Percentiles rank a stretch among this genome's conserved stretches.
These are phyloP conservation scores for Caenorhabditis imperialis DNA, from an alignment of 2,888 invertebrate genomes.

Conservation along the genomic window DNA sequence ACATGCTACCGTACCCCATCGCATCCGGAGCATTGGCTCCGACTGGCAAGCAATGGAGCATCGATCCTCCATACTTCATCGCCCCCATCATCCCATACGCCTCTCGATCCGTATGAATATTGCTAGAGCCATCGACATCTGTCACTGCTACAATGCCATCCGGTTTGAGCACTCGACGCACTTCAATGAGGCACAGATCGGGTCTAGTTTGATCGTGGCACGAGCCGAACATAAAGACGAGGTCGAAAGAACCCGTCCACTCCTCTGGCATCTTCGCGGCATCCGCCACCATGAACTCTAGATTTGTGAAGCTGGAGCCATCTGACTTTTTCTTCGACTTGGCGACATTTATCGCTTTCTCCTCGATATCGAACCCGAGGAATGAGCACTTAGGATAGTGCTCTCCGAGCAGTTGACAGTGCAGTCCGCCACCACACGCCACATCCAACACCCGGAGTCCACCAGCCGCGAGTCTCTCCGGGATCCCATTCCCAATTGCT, in stretches of 20 bases:
- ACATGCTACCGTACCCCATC: slow-evolving; percentile 66
- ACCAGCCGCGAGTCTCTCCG: slow-evolving; percentile 11
- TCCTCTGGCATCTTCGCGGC: slow-evolving; percentile 56
- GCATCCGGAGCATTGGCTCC: slow-evolving; percentile 65
- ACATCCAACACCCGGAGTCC: slow-evolving; percentile 66
- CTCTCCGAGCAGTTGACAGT: slow-evolving; percentile 49
- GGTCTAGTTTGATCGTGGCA: slow-evolving; percentile 72
- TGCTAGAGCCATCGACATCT: slow-evolving; percentile 65
- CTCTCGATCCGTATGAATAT: slow-evolving; percentile 33
- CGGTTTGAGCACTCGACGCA: slow-evolving; percentile 68
- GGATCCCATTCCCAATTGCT: slow-evolving; percentile 20
- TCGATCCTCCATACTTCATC: slow-evolving; percentile 57
- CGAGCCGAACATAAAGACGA: slow-evolving; percentile 70
- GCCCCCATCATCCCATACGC: slow-evolving; percentile 34
- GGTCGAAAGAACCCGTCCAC: slow-evolving; percentile 64
- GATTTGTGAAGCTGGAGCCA: slow-evolving; percentile 52
- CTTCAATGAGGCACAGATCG: slow-evolving; percentile 68
- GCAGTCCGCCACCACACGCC: slow-evolving; percentile 42
- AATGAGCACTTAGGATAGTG: slow-evolving; percentile 66
- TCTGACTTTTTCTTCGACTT: slow-evolving; percentile 16
- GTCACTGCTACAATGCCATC: slow-evolving; percentile 68
- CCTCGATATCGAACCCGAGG: slow-evolving; percentile 67
- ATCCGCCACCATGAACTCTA: slow-evolving; percentile 57
- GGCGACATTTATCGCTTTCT: slow-evolving; percentile 58
- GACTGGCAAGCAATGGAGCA: slow-evolving; percentile 71